These are phyloP conservation scores for Periparus ater DNA, from an alignment of 2,797 vertebrate species.

Conservation along the genomic window DNA sequence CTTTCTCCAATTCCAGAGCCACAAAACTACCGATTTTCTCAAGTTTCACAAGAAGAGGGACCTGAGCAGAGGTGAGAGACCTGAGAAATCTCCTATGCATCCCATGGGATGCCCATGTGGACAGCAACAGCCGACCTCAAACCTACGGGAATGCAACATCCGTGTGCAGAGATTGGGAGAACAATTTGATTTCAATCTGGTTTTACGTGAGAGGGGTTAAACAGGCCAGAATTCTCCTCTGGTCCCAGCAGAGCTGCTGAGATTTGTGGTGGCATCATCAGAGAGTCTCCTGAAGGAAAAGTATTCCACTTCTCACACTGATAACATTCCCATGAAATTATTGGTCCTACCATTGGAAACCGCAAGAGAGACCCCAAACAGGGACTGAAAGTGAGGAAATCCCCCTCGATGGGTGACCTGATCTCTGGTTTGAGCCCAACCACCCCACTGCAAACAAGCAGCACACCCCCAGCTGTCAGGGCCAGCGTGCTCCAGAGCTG, in stretches of 20 bases:
- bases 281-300: neutral
- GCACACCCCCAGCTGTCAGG: neutral
- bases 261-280: neutral
- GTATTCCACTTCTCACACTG: neutral
- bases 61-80: neutral
- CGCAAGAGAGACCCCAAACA: neutral
- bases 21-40: neutral
- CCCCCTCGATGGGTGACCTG: neutral
- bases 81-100: neutral
- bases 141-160: neutral
- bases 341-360: neutral
- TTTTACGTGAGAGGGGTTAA: neutral
- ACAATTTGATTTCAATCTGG: neutral
- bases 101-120: rapidly evolving
- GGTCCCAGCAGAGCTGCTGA: neutral
- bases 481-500: slow-evolving; percentile 6
- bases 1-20: neutral
- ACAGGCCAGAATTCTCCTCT: neutral
- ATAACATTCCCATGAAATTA: neutral
- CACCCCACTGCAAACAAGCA: neutral
- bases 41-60: neutral
- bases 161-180: neutral
- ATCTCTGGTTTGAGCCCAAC: neutral
- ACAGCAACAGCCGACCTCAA: rapidly evolving
- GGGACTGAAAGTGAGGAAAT: neutral